Percentiles rank a stretch among this genome's conserved stretches.
These are phyloP conservation scores for Talpa occidentalis DNA, from an alignment of 2,113 vertebrate species.

Conservation along the genomic window DNA sequence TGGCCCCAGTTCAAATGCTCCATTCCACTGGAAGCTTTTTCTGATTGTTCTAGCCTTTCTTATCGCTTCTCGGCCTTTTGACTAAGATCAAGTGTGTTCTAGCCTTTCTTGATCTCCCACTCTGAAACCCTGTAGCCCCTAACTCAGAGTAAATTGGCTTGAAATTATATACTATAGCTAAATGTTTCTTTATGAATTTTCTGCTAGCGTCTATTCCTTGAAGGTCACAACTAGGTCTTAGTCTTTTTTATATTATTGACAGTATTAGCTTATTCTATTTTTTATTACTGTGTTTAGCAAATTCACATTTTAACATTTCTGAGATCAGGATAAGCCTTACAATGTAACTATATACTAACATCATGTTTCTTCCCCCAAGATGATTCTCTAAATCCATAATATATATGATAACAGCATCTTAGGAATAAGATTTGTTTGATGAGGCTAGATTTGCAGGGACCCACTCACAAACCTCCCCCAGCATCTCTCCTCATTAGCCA, in stretches of 20 bases:
- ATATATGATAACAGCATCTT: not conserved
- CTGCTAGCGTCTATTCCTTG: not conserved
- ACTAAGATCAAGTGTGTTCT: no score
- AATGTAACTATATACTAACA: not conserved
- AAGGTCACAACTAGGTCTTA: not conserved
- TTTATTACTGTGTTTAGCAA: not conserved
- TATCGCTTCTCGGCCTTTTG: no score
- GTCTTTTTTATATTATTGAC: not conserved
- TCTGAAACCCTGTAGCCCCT: not conserved
- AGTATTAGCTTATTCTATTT: not conserved
- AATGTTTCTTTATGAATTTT: not conserved
- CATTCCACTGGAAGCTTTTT: not conserved
- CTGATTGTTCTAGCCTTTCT: not conserved
- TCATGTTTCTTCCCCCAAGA: not conserved
- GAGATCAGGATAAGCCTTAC: not conserved
- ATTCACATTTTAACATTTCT: conserved; percentile 46
- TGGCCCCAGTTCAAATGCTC: not conserved
- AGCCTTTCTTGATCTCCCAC: not conserved
- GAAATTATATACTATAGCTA: not conserved
- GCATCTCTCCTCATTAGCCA: no score
- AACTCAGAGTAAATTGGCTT: not conserved
- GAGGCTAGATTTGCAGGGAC: not conserved
- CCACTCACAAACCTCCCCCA: not conserved
- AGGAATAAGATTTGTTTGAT: not conserved
- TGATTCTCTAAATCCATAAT: not conserved